Evolutionary conservation across 53 echinoderm and acorn worm genomes (phyloP).

Genomic region (Paracentrotus lividus): DNA sequence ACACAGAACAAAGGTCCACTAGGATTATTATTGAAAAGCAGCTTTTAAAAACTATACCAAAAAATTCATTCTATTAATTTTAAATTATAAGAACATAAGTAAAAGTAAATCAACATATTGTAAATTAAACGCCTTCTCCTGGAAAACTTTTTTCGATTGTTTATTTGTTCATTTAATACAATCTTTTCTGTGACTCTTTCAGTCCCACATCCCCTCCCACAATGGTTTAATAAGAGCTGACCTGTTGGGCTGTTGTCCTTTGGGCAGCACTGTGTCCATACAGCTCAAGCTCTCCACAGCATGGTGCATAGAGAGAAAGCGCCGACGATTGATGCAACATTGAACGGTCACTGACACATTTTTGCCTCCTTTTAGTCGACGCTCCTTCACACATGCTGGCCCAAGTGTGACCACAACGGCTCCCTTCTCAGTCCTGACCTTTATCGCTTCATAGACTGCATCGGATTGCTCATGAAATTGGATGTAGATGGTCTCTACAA

Average conservation of each 20-base stretch:
- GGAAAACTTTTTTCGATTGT: too few species aligned
- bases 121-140: too few species aligned
- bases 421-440: conserved; percentile 68
- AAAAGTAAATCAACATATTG: too few species aligned
- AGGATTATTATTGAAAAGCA: background rate
- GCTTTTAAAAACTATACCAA: too few species aligned
- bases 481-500: conserved; percentile 82
- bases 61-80: too few species aligned
- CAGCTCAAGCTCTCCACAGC: conserved; percentile 55
- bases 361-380: conserved; percentile 38
- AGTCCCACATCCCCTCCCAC: background rate
- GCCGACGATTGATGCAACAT: conserved; percentile 41
- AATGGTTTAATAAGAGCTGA: background rate
- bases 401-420: conserved; percentile 75
- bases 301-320: conserved; percentile 47
- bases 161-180: background rate
- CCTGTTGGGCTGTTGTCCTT: conserved; percentile 52
- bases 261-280: conserved; percentile 60
- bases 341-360: conserved; percentile 45
- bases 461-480: conserved; percentile 80
- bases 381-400: conserved; percentile 72
- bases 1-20: background rate
- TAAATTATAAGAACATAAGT: too few species aligned
- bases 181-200: too few species aligned
- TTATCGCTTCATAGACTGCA: conserved; percentile 75